Evolutionary conservation across 2,888 invertebrate species (phyloP), one percentile per base, ranked within the genome.

Genomic region (Limnephilus marmoratus): DNA sequence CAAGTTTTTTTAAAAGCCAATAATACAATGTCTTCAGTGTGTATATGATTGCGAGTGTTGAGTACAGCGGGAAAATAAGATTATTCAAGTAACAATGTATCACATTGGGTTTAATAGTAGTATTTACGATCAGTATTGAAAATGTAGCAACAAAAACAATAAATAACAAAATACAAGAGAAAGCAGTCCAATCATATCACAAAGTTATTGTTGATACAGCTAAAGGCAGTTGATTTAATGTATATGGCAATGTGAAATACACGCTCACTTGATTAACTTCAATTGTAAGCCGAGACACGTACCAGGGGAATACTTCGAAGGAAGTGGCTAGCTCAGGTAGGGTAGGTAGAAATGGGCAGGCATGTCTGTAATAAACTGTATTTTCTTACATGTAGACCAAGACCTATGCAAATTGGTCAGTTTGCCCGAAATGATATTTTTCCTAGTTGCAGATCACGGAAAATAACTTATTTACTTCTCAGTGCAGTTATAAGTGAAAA

Each of bases 211-310:
- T 88, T 68, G 34, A 37, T 88, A 81, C 82, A 45, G 80, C 41
- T n/a, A 81, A 49, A 81, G 29, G 34, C 45, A 90, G 12, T 90
- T 82, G 81, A 81, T 90, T 49, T 82, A 90, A 81, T 90, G 34
- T 80, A 82, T 81, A 90, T 41, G 82, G 49, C 45, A 37, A 81
- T 90, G 90, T 37, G 90, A 90, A 90, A 90, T 90, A 81, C 81
- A 90, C 81, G 90, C 45, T 90, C 49, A 37, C 45, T 90, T 90
- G 90, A 90, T 90, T 90, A 90, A 90, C 90, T 90, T 31, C 81
- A 81, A 90, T 90, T 90, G 90, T 90, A 82, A 90, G 81, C 81
- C 90, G 13, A 34, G 90, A 29, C 90, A 90, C 90, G 90, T 90
- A 41, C 31, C 82, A n/a, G 11, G 5, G 49, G 45, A 82, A n/a